Percentiles rank a stretch among this genome's conserved stretches.
Evolutionary conservation across 2,888 invertebrate species (phyloP).

Genomic region (Plebejus argus): DNA sequence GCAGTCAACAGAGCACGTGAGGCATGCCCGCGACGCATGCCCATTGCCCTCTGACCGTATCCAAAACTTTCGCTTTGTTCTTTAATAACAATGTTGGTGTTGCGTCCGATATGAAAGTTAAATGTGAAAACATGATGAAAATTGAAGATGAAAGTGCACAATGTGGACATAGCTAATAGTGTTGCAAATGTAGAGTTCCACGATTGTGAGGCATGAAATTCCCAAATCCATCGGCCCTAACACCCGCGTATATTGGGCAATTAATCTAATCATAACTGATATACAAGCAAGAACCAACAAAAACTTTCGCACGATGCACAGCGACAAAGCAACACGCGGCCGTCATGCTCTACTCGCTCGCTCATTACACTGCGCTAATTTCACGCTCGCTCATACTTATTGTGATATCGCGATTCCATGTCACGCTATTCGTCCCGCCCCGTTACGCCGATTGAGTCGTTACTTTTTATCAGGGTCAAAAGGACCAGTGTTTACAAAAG

Average conservation of each 20-base stretch:
- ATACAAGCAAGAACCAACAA: conserved; percentile 65
- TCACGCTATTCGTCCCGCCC: conserved; percentile 71
- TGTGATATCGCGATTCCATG: conserved; percentile 71
- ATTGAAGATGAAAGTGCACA: too few relatives aligned
- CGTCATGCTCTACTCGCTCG: conserved; percentile 62
- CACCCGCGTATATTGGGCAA: conserved; percentile 19
- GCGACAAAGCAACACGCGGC: conserved; percentile 72
- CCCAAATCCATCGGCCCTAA: background rate
- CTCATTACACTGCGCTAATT: conserved; percentile 73
- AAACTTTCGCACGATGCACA: conserved; percentile 63
- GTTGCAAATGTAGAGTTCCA: too few relatives aligned
- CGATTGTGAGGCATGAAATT: background rate
- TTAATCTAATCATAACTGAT: conserved; percentile 30
- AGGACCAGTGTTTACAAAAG: conserved; percentile 35
- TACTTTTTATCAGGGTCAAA: conserved; percentile 50
- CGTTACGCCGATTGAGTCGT: conserved; percentile 69
- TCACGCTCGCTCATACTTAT: conserved; percentile 73
- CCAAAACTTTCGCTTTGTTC: too few relatives aligned
- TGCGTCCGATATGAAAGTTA: too few relatives aligned
- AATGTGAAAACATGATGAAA: too few relatives aligned
- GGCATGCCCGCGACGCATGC: too few relatives aligned
- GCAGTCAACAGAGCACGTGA: too few relatives aligned
- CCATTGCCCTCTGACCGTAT: too few relatives aligned
- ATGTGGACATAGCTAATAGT: too few relatives aligned
- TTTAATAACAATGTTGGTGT: too few relatives aligned